Conservation (phyloP, 2,797 vertebrate genomes). For the Poecilia gillii region DNA sequence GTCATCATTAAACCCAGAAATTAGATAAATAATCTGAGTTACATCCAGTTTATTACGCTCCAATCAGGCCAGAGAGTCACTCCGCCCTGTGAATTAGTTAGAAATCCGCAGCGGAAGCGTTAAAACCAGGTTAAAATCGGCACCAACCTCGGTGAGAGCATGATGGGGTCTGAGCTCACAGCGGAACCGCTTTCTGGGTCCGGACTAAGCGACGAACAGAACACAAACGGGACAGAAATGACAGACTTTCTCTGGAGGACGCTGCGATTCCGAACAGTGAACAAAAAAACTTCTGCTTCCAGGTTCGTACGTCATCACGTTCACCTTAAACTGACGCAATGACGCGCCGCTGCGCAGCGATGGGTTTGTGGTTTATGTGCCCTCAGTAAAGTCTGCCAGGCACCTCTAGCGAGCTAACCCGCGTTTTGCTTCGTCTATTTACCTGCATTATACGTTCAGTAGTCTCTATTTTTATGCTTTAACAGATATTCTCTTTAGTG, state of each 20-base stretch:
- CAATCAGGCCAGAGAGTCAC: neutral
- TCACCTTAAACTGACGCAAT: conserved; percentile 10
- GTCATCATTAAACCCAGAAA: accelerated
- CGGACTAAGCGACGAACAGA: neutral
- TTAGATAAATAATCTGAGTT: neutral
- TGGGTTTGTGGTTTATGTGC: accelerated
- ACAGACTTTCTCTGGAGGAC: neutral
- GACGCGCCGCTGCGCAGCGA: accelerated
- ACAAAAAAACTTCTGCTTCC: conserved; percentile 22
- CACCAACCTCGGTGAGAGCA: conserved; percentile 74
- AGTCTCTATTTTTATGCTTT: too few species aligned
- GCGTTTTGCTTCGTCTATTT: neutral
- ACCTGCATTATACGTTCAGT: too few species aligned
- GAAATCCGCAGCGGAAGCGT: neutral
- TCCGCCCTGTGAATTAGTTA: neutral
- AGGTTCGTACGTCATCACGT: conserved; percentile 29
- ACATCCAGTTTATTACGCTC: neutral
- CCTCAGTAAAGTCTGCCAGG: neutral
- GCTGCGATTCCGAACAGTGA: neutral
- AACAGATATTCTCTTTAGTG: too few species aligned
- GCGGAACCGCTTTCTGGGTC: neutral
- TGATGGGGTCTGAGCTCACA: conserved; percentile 7
- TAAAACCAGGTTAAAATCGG: neutral
- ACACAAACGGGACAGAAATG: accelerated
- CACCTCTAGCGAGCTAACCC: neutral